A percentile compares a stretch with the other conserved stretches of the same genome.
These are phyloP conservation scores for Aradus depressus DNA, from an alignment of 2,888 invertebrate species.

Conservation along the genomic window DNA sequence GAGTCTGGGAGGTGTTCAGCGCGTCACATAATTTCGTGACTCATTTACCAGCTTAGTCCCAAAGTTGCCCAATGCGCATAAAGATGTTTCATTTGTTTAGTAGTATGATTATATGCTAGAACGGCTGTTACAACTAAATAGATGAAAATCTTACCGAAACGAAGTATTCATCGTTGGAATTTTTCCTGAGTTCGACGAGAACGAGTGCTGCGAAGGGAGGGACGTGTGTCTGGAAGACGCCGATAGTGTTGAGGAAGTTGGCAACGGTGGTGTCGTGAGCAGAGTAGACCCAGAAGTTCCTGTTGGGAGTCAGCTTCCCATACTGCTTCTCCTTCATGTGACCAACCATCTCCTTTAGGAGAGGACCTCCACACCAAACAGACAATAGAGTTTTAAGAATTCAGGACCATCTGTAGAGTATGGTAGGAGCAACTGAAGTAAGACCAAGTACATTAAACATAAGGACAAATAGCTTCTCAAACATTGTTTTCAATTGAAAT, in stretches of 20 bases:
- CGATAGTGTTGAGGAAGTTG: constrained; percentile 50
- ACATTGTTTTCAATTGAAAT: too few relatives aligned
- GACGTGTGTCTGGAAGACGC: constrained; percentile 52
- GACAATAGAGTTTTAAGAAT: not conserved
- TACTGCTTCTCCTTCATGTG: constrained; percentile 19
- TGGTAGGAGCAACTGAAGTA: too few relatives aligned
- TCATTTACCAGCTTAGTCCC: too few relatives aligned
- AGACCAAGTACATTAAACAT: too few relatives aligned
- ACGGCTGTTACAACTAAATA: too few relatives aligned
- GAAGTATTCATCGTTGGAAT: constrained; percentile 10
- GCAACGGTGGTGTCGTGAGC: constrained; percentile 65
- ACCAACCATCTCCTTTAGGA: constrained; percentile 27
- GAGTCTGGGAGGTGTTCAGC: too few relatives aligned
- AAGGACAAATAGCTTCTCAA: too few relatives aligned
- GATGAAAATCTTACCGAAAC: constrained; percentile 14
- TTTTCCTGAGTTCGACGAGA: constrained; percentile 48
- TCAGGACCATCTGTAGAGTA: too few relatives aligned
- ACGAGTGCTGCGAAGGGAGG: constrained; percentile 54
- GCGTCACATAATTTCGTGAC: too few relatives aligned
- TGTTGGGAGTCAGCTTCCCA: constrained; percentile 24
- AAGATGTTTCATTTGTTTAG: too few relatives aligned
- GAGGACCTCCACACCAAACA: constrained; percentile 23
- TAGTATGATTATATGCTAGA: too few relatives aligned
- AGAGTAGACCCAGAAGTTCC: constrained; percentile 52
- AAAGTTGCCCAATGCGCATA: too few relatives aligned